These are phyloP conservation scores for Hecatera dysodea DNA, from an alignment of 2,888 invertebrate species.

Conservation along the genomic window DNA sequence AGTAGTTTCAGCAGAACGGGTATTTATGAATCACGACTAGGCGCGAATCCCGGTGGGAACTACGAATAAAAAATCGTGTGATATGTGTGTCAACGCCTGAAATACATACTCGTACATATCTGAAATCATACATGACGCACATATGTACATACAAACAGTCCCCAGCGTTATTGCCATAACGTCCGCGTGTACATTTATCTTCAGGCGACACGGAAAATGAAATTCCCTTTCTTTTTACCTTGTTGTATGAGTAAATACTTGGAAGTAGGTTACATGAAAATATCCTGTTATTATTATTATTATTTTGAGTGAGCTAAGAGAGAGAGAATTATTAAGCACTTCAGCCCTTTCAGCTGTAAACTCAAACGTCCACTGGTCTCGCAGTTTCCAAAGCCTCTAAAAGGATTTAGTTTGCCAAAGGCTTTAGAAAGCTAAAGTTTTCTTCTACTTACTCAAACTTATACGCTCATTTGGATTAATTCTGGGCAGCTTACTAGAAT, in stretches of 20 bases:
- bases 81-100: constrained; percentile 24
- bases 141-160: constrained; percentile 23
- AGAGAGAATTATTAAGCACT: background rate
- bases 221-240: constrained; percentile 52
- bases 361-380: background rate
- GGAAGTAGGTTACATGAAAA: constrained; percentile 21
- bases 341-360: background rate
- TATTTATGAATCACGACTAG: background rate
- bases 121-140: background rate
- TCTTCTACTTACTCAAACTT: background rate
- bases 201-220: constrained; percentile 46
- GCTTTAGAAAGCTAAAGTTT: background rate
- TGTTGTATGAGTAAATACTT: constrained; percentile 34
- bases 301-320: background rate
- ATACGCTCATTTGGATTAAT: background rate
- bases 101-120: constrained; percentile 10
- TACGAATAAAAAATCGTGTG: constrained; percentile 16
- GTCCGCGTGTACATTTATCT: constrained; percentile 47
- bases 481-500: background rate
- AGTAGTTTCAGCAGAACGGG: background rate
- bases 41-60: background rate
- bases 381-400: background rate
- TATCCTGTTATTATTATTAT: background rate
- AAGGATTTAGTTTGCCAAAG: background rate
- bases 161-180: constrained; percentile 41